Evolutionary conservation across 2,113 vertebrate species (phyloP), one percentile per base, ranked within the genome.

Genomic region (Pseudorectes ferrugineus): DNA sequence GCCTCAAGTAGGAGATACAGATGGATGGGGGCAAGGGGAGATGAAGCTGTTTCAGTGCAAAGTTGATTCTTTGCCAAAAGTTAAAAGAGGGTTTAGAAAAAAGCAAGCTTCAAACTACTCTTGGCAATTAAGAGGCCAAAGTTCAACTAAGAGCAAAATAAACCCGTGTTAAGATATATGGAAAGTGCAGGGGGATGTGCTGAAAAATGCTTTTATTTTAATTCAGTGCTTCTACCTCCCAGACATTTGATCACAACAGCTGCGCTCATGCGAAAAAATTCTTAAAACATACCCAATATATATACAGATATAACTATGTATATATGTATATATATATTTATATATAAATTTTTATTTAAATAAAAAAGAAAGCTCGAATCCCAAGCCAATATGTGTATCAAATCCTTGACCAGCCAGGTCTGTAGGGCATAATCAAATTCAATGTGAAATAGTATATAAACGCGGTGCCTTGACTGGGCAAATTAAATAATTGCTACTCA

Each of bases 361-460:
- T 98, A 97, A 98, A 98, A 98, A 98, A 97, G 97, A 98, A 98
- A 98, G 98, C 98, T 98, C 98, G 98, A 98, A 98, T 98, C 97
- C 98, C 98, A 98, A 98, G 98, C 98, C 98, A 98, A 98, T 98
- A 98, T 97, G 97, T 98, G 96, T 98, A 98, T 98, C 98, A 98
- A 98, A 98, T 98, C 98, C 98, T 98, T 98, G 98, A 98, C 98
- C 98, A 98, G 98, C 97, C 98, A 98, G 98, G 98, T 98, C 98
- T 98, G 97, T 98, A 98, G 98, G 98, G 98, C 98, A 98, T 98
- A 98, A 98, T 98, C 98, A 98, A 98, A 98, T 98, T 98, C 98
- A 98, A 98, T 98, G 98, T 98, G 98, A 98, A 98, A 98, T 98
- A 98, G 98, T 98, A 98, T 98, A 98, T 97, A 98, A 98, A 98